Evolutionary conservation across 2,797 vertebrate species (phyloP).

Genomic region (Scarus forsteni): DNA sequence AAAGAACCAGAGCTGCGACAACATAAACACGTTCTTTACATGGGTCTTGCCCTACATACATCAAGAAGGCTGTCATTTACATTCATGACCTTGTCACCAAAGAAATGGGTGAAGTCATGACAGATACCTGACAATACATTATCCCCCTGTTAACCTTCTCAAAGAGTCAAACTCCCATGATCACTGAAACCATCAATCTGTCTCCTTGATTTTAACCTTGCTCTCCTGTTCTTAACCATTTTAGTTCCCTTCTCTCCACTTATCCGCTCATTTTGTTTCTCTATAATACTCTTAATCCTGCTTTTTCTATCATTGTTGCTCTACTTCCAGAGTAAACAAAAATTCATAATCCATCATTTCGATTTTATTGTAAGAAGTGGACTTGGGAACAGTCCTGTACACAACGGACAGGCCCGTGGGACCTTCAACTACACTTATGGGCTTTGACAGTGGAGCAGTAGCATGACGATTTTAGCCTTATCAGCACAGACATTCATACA

Average conservation of each 20-base stretch:
- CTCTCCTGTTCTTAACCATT: constrained; percentile 64
- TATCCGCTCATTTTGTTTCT: constrained; percentile 39
- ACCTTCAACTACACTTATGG: background rate
- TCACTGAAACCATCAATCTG: constrained; percentile 52
- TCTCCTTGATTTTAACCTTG: constrained; percentile 73
- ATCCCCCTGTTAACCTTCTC: constrained; percentile 78
- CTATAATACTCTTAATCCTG: background rate
- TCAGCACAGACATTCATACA: constrained; percentile 9
- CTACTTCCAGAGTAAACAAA: background rate
- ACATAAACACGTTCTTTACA: constrained; percentile 52
- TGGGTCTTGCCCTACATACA: constrained; percentile 56
- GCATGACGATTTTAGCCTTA: background rate
- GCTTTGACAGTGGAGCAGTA: constrained; percentile 14
- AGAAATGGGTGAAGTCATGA: constrained; percentile 79
- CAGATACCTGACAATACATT: constrained; percentile 81
- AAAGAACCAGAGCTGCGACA: constrained; percentile 1
- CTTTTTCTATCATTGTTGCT: background rate
- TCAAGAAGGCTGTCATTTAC: constrained; percentile 74
- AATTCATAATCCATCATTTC: background rate
- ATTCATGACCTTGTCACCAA: constrained; percentile 78
- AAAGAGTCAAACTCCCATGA: constrained; percentile 48
- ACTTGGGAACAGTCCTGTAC: background rate
- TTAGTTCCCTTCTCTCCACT: constrained; percentile 31
- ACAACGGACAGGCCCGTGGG: background rate
- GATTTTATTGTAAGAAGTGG: background rate